Evolutionary conservation across 2,797 vertebrate species (phyloP).

Genomic region (Megalops cyprinoides): DNA sequence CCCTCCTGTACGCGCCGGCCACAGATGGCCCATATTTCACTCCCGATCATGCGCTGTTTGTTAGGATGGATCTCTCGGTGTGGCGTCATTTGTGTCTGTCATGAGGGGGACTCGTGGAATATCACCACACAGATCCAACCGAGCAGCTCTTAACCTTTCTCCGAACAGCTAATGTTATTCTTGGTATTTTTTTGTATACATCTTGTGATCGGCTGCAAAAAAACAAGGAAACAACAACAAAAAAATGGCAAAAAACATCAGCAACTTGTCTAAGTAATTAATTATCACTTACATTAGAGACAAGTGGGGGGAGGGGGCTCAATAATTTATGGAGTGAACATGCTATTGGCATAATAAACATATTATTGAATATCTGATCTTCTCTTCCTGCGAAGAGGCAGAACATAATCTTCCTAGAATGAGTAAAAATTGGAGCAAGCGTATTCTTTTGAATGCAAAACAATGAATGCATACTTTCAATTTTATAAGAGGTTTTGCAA

Average conservation of each 20-base stretch:
- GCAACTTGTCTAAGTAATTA: constrained; percentile 36
- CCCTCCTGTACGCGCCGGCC: constrained; percentile 56
- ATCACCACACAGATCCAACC: constrained; percentile 1
- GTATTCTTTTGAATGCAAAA: neutral
- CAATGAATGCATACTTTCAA: neutral
- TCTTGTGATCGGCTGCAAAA: neutral
- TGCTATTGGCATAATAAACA: constrained; percentile 26
- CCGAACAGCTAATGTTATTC: neutral
- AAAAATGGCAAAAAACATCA: constrained; percentile 1
- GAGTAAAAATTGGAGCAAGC: too few relatives aligned
- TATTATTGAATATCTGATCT: constrained; percentile 31
- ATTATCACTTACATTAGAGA: constrained; percentile 28
- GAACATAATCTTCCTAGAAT: neutral
- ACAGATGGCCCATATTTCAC: constrained; percentile 72
- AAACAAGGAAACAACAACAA: constrained; percentile 4
- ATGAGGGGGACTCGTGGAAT: neutral
- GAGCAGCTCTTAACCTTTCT: neutral
- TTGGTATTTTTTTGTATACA: neutral
- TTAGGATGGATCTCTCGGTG: neutral
- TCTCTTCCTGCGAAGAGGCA: neutral
- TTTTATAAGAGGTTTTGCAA: neutral
- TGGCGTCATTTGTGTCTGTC: neutral
- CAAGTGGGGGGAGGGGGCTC: neutral
- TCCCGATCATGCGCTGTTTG: constrained; percentile 47
- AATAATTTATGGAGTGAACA: constrained; percentile 34